Evolutionary conservation across 2,888 invertebrate species (phyloP), one percentile per base, ranked within the genome.

Genomic region (Disparrhopalites patrizii): DNA sequence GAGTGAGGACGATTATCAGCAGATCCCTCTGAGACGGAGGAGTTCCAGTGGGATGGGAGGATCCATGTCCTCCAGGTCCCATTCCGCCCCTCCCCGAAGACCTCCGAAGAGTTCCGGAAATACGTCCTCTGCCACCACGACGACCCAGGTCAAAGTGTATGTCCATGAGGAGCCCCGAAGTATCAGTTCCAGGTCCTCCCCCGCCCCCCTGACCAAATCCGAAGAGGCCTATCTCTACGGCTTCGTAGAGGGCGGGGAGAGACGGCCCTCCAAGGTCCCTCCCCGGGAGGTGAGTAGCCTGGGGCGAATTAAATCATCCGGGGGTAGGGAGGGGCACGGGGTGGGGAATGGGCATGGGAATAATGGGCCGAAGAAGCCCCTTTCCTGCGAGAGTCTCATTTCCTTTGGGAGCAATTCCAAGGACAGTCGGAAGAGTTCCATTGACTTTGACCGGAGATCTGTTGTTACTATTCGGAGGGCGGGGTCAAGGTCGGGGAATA

Each of bases 391-490:
- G 76, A 84, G 77, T 69, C 68, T 77, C 27, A 75, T 75, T 31
- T 74, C 84, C 30, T 76, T 85, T 23, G 67, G 68, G 28, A 66
- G 67, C 18, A 70, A 68, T 43, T 67, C 68, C 8, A 80, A 79
- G 0, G 82, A 83, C 62, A 84, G 83, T 73, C 79, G 84, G 23
- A 79, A 84, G 1, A 84, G 83, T 0, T 77, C 76, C 28, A 73
- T 76, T 23, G 84, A 83, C 75, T 80, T 83, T 72, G 82, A 76
- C 65, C 61, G 76, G 28, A 40, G 74, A 33, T 74, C 73, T n/a
- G 79, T 80, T 43, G 79, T 75, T 23, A 71, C 73, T 10, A 70
- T 73, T 8, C 61, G 73, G 18, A 54, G 73, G 63, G 71, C 72
- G 13, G 73, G 71, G 43, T 72, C 73, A 3, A 73, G 72, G 57